Base-by-base conservation (phyloP, 2,888 invertebrate species). In the Pristionchus fissidentatus region DNA sequence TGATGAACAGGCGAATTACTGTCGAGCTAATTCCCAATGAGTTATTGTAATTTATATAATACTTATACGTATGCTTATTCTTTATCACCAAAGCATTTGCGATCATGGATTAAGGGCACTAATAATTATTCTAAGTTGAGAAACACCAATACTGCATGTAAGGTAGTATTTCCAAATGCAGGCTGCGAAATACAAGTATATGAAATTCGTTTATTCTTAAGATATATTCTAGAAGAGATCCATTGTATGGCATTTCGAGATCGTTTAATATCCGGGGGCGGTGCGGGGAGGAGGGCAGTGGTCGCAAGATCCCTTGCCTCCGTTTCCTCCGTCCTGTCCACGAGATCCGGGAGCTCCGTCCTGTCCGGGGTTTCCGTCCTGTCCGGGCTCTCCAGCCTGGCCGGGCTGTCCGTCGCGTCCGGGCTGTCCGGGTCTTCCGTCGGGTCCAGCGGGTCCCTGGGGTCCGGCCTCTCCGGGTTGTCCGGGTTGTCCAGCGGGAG, bases 401-500 rank as follows among this genome's bases (percentile, higher is more conserved):
- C 15, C 22, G 22, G 15, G 5, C n/a, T 5, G 13, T 70, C 70
- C 41, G 66, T 66, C 66, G 38, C 83, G 84, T 86, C 87, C 88
- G 66, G 84, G 78, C 13, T 85, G 87, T 86, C 88, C 87, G 46
- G 87, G 87, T 52, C 62, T 86, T 85, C 83, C 80, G 35, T 26
- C 26, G 13, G 43, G 26, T 26, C 15, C 43, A 26, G 80, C 43
- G 49, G n/a, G 32, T 38, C 55, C 49, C 1, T 15, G 84, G 43
- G 85, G 75, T 87, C 87, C 78, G 35, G 79, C 26, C 62, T 84
- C 26, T 60, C 78, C 88, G 55, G 88, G 86, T 49, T 52, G 85
- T 86, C 89, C 88, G 43, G 86, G 86, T 66, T 85, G 86, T 86
- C 87, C 87, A 52, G 87, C 84, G 32, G 87, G 87, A 87, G n/a